Conservation (phyloP, 2,113 vertebrate species). For the Galbula dea region DNA sequence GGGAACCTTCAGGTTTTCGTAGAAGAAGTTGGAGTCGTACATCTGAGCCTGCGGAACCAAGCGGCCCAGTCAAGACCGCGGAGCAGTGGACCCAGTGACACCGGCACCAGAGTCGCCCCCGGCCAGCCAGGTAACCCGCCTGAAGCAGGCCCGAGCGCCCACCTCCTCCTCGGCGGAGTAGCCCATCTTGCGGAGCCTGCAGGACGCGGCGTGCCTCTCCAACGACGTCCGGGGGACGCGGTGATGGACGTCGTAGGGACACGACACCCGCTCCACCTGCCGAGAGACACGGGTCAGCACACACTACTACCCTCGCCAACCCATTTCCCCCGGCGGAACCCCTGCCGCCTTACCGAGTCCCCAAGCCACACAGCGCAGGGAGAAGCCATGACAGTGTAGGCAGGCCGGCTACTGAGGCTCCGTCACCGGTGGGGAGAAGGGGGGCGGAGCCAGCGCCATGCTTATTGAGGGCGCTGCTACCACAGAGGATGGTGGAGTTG, state of each 20-base stretch:
- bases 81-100: not conserved
- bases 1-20: slow-evolving; percentile 78
- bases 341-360: not conserved
- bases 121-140: no score
- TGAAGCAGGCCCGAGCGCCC: not conserved
- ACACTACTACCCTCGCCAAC: fast-evolving
- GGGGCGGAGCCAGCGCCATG: not conserved
- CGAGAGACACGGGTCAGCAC: not conserved
- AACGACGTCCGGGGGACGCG: slow-evolving; percentile 79
- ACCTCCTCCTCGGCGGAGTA: slow-evolving; percentile 88
- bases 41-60: slow-evolving; percentile 77
- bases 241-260: slow-evolving; percentile 84
- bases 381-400: fast-evolving
- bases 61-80: not conserved
- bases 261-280: slow-evolving; percentile 77
- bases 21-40: slow-evolving; percentile 80
- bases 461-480: not conserved
- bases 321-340: no score
- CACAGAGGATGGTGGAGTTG: fast-evolving
- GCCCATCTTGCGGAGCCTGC: slow-evolving; percentile 78
- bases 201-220: slow-evolving; percentile 81
- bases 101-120: no score
- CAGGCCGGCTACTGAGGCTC: fast-evolving
- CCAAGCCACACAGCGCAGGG: not conserved
- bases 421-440: not conserved